Conservation (phyloP, 2,888 invertebrate species). For the Amphimallon solstitiale region DNA sequence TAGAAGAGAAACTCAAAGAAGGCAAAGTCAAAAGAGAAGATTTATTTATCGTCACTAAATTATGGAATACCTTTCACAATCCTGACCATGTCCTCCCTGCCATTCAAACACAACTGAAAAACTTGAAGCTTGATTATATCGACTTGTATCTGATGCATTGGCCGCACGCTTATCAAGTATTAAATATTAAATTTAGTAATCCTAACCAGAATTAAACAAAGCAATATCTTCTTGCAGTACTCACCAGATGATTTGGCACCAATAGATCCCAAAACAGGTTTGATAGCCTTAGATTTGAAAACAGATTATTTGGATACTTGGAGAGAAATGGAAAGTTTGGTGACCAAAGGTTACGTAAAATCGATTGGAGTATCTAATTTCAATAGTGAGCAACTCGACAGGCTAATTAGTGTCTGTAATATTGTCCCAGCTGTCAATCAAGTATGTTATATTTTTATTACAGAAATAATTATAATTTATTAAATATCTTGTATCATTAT, state of each 20-base stretch:
- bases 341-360: constrained; percentile 70
- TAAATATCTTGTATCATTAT: constrained; percentile 22
- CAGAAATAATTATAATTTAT: neutral
- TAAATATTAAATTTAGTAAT: constrained; percentile 54
- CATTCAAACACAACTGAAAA: constrained; percentile 61
- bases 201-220: constrained; percentile 56
- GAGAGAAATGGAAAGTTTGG: constrained; percentile 75
- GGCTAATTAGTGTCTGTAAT: constrained; percentile 68
- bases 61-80: constrained; percentile 91
- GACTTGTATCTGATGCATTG: constrained; percentile 69
- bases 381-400: constrained; percentile 74
- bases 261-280: constrained; percentile 23
- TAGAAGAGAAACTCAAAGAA: constrained; percentile 72
- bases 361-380: constrained; percentile 83
- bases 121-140: constrained; percentile 66
- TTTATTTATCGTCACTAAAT: constrained; percentile 79
- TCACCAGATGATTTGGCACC: constrained; percentile 11
- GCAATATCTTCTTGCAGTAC: constrained; percentile 65
- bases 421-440: constrained; percentile 73
- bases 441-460: constrained; percentile 56
- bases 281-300: constrained; percentile 53
- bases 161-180: constrained; percentile 59
- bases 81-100: constrained; percentile 67
- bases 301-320: constrained; percentile 77
- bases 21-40: constrained; percentile 77